Base-by-base conservation (phyloP, 2,888 invertebrate species). In the Lasioglossum marginatum region DNA sequence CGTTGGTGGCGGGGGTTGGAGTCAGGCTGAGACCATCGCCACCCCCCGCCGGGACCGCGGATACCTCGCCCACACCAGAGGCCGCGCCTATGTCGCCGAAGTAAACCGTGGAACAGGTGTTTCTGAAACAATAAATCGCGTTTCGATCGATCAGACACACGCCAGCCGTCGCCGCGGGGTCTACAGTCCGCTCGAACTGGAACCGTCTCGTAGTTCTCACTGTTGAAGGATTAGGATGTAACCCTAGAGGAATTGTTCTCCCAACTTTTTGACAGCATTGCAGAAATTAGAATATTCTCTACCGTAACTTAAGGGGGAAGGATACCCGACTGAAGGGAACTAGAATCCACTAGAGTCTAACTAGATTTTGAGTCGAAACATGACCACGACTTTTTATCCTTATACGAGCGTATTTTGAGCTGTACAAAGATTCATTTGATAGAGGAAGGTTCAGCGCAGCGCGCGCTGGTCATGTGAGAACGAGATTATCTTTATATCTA, bases 11-110 rank as follows among this genome's bases (percentile, higher is more conserved):
- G 88, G 89, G 88, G 88, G 89, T 86, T 86, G 87, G 88, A 87
- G 91, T 85, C 85, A 88, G 87, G 85, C 87, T 87, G 89, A 92
- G 88, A 83, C 87, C 89, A 83, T 92, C 89, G 79, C 90, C 92
- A 89, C 87, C 90, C 86, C 92, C 92, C 87, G 90, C 90, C 91
- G 92, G 88, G 85, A 86, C 88, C 85, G 80, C 74, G 83, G 87
- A 87, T 87, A 92, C 86, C 81, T 93, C 92, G 83, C 89, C 92
- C 87, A 92, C 91, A 89, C 92, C 92, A 87, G 92, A 88, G 77
- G 92, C 92, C 88, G 92, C 85, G 81, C 92, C 92, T 88, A 94
- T 91, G 85, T 93, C 93, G 87, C 92, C 93, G 85, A 94, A 95
- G 89, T 94, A 94, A 80, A 93, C 92, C 87, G 93, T 89, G 71